phyloP scores from a whole-genome alignment of 2,797 vertebrate species.

The Triplophysa bombifrons region DNA sequence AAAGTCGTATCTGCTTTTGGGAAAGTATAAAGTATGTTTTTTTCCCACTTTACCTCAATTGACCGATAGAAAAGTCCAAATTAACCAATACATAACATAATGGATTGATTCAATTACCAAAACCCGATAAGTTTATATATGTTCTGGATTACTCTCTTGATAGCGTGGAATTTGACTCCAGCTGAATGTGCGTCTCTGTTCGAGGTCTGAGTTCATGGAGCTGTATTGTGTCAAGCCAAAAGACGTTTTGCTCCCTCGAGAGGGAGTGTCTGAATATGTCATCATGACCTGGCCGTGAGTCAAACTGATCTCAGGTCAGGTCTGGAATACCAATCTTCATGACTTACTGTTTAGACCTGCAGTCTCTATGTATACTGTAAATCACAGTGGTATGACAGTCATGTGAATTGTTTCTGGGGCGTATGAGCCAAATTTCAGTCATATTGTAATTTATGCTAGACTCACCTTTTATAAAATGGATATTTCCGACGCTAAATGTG shows the following conservation, averaged over 20 bases:
- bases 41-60: not conserved
- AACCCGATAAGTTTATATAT: conserved; percentile 44
- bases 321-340: conserved; percentile 74
- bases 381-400: conserved; percentile 65
- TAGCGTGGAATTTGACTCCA: conserved; percentile 8
- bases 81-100: conserved; percentile 10
- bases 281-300: conserved; percentile 68
- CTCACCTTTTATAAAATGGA: not conserved
- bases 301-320: conserved; percentile 54
- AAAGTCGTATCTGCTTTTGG: no score
- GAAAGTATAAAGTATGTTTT: not conserved
- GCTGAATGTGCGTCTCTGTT: conserved; percentile 39
- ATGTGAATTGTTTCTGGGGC: conserved; percentile 50
- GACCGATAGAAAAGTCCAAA: not conserved
- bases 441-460: not conserved
- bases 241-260: conserved; percentile 59
- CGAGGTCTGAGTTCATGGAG: conserved; percentile 55
- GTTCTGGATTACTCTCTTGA: conserved; percentile 19
- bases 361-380: conserved; percentile 54
- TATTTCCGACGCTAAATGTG: not conserved
- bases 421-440: not conserved
- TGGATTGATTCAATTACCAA: conserved; percentile 13
- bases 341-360: conserved; percentile 47
- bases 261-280: conserved; percentile 71
- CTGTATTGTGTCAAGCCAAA: conserved; percentile 53